These are phyloP conservation scores for Thaumatotibia leucotreta DNA, from an alignment of 1,140 invertebrate genomes.

Conservation along the genomic window DNA sequence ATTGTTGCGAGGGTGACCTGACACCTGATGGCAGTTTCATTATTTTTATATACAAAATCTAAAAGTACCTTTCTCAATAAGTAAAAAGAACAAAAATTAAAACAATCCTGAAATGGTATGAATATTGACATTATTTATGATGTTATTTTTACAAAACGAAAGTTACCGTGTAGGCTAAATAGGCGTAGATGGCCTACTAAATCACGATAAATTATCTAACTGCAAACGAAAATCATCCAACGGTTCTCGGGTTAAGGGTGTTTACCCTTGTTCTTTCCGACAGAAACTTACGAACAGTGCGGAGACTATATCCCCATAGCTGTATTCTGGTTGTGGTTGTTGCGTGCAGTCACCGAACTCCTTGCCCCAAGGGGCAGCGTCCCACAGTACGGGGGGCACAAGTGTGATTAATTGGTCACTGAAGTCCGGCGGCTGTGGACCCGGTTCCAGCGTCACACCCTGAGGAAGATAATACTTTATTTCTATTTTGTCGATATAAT, in stretches of 20 bases:
- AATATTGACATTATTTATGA: too few relatives aligned
- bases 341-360: conserved; percentile 86
- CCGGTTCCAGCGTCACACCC: conserved; percentile 77
- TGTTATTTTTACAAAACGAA: too few relatives aligned
- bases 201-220: too few relatives aligned
- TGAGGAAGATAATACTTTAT: conserved; percentile 43
- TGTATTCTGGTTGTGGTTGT: conserved; percentile 80
- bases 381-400: conserved; percentile 88
- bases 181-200: too few relatives aligned
- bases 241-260: too few relatives aligned
- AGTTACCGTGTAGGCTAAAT: too few relatives aligned
- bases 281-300: conserved; percentile 84
- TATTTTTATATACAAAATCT: too few relatives aligned
- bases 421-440: conserved; percentile 85
- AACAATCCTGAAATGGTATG: too few relatives aligned
- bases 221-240: too few relatives aligned
- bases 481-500: too few relatives aligned
- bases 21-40: conserved; percentile 71
- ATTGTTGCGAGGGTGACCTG: conserved; percentile 92
- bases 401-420: conserved; percentile 84
- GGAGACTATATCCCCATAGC: conserved; percentile 81
- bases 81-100: too few relatives aligned
- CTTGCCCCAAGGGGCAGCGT: conserved; percentile 82
- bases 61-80: too few relatives aligned
- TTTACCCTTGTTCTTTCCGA: neutral